A percentile compares a stretch with the other conserved stretches of the same genome.
Evolutionary conservation across 1,140 invertebrate species (phyloP).

Genomic region (Temnothorax curvispinosus): DNA sequence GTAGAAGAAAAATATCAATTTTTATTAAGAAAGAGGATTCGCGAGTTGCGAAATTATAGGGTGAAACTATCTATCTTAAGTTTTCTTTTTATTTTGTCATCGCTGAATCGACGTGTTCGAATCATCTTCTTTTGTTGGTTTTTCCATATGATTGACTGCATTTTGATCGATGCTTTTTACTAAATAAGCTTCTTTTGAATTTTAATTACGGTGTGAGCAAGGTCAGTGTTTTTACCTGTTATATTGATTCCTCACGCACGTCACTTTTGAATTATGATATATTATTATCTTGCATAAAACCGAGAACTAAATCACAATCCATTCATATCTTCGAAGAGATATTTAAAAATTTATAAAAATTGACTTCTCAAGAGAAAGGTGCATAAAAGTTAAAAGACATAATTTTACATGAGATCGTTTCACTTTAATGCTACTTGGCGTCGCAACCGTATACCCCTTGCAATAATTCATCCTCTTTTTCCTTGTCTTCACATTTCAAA

Average conservation of each 20-base stretch:
- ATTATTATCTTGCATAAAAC: too few species aligned
- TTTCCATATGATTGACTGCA: neutral
- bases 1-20: neutral
- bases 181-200: neutral
- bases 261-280: too few species aligned
- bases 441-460: neutral
- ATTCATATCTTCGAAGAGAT: too few species aligned
- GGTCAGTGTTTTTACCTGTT: neutral
- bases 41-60: neutral
- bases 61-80: neutral
- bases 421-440: neutral
- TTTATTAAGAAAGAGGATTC: neutral
- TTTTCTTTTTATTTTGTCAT: neutral
- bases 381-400: neutral
- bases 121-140: neutral
- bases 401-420: neutral
- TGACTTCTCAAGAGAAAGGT: neutral
- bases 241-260: too few species aligned
- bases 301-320: too few species aligned
- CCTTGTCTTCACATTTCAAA: neutral
- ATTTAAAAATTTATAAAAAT: neutral
- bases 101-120: neutral
- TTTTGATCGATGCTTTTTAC: neutral
- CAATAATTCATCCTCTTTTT: neutral
- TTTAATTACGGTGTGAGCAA: neutral